phyloP scores from a whole-genome alignment of 1,140 invertebrate genomes.

The Delia radicum region DNA sequence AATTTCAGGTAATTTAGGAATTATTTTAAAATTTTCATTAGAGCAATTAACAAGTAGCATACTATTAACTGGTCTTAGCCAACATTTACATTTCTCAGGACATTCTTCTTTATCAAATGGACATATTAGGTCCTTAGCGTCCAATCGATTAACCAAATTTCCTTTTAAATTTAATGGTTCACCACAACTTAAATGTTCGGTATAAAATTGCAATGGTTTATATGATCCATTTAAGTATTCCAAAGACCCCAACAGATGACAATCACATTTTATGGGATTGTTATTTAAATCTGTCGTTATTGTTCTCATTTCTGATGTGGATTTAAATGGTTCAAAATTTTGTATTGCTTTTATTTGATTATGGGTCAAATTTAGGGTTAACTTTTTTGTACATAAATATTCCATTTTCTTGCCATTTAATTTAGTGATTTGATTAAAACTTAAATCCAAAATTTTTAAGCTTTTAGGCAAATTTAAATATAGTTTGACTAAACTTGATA shows the following conservation, averaged over 20 bases:
- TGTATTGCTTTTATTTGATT: constrained; percentile 60
- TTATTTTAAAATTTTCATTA: constrained; percentile 44
- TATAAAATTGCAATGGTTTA: constrained; percentile 46
- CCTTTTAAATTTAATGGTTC: constrained; percentile 36
- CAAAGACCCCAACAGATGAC: constrained; percentile 60
- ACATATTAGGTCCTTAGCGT: constrained; percentile 51
- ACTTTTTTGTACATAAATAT: constrained; percentile 33
- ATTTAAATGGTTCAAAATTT: constrained; percentile 16
- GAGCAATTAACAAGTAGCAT: constrained; percentile 61
- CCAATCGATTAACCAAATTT: constrained; percentile 44
- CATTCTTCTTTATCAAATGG: constrained; percentile 57
- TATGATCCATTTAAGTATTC: constrained; percentile 54
- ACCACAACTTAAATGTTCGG: constrained; percentile 55
- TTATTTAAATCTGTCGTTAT: constrained; percentile 49
- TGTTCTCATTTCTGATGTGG: background rate
- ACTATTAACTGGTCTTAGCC: constrained; percentile 52
- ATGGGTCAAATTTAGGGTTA: constrained; percentile 57
- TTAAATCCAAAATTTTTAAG: constrained; percentile 62
- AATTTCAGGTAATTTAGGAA: constrained; percentile 42
- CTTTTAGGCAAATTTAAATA: constrained; percentile 58
- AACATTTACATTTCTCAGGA: constrained; percentile 58
- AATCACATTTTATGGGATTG: constrained; percentile 72
- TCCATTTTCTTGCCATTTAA: constrained; percentile 51
- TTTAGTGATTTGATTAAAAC: constrained; percentile 58
- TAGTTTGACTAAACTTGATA: constrained; percentile 61